Evolutionary conservation across 2,797 vertebrate species (phyloP).

Genomic region (Rhinophrynus dorsalis): DNA sequence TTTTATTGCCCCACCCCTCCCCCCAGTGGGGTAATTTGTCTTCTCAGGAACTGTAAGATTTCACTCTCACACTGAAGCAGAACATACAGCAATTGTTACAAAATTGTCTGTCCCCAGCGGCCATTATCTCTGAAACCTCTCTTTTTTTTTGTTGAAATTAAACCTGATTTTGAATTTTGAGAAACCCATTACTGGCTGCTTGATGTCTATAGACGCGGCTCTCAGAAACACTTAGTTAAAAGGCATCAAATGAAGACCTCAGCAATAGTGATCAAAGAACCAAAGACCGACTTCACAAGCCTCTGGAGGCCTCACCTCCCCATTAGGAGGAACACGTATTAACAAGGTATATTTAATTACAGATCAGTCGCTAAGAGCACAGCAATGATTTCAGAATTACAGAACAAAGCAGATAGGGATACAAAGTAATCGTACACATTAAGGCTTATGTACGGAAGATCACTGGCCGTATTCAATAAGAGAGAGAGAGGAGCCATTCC

Average conservation of each 20-base stretch:
- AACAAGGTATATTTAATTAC: too few relatives aligned
- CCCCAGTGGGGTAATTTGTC: too few relatives aligned
- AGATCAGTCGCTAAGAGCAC: too few relatives aligned
- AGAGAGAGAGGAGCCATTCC: too few relatives aligned
- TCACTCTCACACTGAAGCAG: not conserved
- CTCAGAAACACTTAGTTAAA: not conserved
- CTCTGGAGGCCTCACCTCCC: not conserved
- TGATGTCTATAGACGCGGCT: not conserved
- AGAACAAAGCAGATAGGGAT: too few relatives aligned
- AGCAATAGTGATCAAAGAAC: not conserved
- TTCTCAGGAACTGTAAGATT: too few relatives aligned
- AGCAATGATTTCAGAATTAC: too few relatives aligned
- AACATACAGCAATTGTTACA: slow-evolving; percentile 6
- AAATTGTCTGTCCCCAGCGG: slow-evolving; percentile 1
- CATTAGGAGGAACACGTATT: too few relatives aligned
- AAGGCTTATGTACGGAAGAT: too few relatives aligned
- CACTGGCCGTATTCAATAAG: too few relatives aligned
- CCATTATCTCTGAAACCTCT: not conserved
- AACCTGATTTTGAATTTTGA: not conserved
- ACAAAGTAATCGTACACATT: too few relatives aligned
- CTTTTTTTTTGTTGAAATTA: not conserved
- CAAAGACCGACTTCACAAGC: not conserved
- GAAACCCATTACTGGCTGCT: not conserved
- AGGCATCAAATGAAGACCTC: slow-evolving; percentile 4
- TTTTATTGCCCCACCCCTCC: too few relatives aligned